Percentiles rank a stretch among this genome's conserved stretches.
These are phyloP conservation scores for Macropodus opercularis DNA, from an alignment of 2,797 vertebrate genomes.

Conservation along the genomic window DNA sequence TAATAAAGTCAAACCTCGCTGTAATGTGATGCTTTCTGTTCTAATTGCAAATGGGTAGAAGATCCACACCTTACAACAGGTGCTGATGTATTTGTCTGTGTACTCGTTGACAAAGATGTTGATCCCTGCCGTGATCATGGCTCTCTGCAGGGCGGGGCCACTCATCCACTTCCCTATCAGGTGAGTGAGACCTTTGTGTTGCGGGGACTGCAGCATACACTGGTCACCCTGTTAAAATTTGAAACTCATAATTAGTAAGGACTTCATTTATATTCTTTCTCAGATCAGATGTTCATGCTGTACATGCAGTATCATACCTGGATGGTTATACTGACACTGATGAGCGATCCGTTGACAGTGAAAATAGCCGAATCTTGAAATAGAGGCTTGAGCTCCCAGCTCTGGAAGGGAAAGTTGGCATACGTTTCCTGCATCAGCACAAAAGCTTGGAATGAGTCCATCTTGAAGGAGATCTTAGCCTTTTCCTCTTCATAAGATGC, in stretches of 20 bases:
- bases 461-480: slow-evolving; percentile 80
- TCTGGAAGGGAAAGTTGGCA: slow-evolving; percentile 86
- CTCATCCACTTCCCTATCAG: slow-evolving; percentile 87
- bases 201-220: slow-evolving; percentile 82
- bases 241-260: neutral
- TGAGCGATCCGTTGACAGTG: slow-evolving; percentile 76
- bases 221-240: slow-evolving; percentile 76
- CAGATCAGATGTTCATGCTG: neutral
- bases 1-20: no score
- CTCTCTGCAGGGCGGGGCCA: slow-evolving; percentile 72
- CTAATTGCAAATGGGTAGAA: neutral
- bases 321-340: slow-evolving; percentile 84
- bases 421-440: slow-evolving; percentile 87
- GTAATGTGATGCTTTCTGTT: no score
- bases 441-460: slow-evolving; percentile 81
- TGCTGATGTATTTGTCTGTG: slow-evolving; percentile 81
- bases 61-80: slow-evolving; percentile 82
- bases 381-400: slow-evolving; percentile 88
- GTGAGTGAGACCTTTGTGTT: slow-evolving; percentile 60
- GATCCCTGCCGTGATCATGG: slow-evolving; percentile 83
- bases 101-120: slow-evolving; percentile 88
- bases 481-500: slow-evolving; percentile 61
- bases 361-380: slow-evolving; percentile 78
- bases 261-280: neutral
- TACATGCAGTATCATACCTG: slow-evolving; percentile 72